These are phyloP conservation scores for Dromococcyx pavoninus DNA, from an alignment of 2,797 vertebrate species.

Conservation along the genomic window DNA sequence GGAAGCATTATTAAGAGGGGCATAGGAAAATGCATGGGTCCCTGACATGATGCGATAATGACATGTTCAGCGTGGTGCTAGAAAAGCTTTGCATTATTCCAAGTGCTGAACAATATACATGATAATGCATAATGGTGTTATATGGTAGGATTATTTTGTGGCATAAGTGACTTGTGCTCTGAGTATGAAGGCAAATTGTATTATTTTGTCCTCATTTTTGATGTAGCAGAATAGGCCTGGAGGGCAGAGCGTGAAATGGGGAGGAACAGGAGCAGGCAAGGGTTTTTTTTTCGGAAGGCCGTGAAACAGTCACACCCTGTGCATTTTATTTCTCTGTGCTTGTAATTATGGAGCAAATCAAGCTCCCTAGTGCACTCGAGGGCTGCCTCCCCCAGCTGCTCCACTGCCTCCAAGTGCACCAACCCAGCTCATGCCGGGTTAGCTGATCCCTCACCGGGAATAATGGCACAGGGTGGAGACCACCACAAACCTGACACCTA, in stretches of 20 bases:
- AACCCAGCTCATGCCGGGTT: accelerated
- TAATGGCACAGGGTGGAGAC: accelerated
- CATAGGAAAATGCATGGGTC: slow-evolving; percentile 16
- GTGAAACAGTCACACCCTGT: neutral
- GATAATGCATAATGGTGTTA: slow-evolving; percentile 35
- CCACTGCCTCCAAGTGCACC: neutral
- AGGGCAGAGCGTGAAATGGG: neutral
- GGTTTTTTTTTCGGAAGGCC: neutral
- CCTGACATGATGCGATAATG: slow-evolving; percentile 52
- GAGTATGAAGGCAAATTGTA: neutral
- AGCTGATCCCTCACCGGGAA: neutral
- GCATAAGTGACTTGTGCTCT: slow-evolving; percentile 2
- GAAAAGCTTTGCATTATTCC: slow-evolving; percentile 53
- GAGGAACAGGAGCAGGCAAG: neutral
- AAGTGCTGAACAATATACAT: slow-evolving; percentile 49
- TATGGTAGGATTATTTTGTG: slow-evolving; percentile 28
- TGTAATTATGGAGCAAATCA: neutral
- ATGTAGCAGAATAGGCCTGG: neutral
- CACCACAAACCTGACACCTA: neutral
- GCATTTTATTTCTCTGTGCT: neutral
- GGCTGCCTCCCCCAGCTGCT: neutral
- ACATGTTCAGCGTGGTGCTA: slow-evolving; percentile 35
- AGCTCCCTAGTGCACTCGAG: neutral
- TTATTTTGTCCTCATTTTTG: slow-evolving; percentile 28
- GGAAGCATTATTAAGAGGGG: slow-evolving; percentile 21